Conservation (phyloP, 1,140 invertebrate species). For the Proctacanthus coquilletti region DNA sequence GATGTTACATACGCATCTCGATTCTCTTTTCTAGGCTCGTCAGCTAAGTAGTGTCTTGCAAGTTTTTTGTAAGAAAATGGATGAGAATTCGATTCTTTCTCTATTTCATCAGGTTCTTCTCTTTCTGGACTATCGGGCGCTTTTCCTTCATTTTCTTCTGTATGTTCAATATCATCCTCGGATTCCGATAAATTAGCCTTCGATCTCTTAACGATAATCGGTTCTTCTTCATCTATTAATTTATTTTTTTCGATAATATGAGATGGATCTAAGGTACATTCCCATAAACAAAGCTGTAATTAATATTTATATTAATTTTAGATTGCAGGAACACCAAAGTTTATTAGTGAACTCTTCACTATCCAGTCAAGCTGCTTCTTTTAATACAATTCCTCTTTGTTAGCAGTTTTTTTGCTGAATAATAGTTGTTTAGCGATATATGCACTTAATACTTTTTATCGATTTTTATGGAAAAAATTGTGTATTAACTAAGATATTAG, state of each 20-base stretch:
- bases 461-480: too few species aligned
- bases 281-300: slow-evolving; percentile 65
- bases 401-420: too few species aligned
- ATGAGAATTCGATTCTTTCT: slow-evolving; percentile 26
- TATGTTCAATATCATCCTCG: slow-evolving; percentile 45
- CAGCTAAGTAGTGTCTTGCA: slow-evolving; percentile 52
- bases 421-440: too few species aligned
- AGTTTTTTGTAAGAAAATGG: slow-evolving; percentile 51
- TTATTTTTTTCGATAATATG: slow-evolving; percentile 33
- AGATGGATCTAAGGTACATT: slow-evolving; percentile 46
- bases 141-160: slow-evolving; percentile 32
- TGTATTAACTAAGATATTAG: too few species aligned
- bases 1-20: slow-evolving; percentile 49
- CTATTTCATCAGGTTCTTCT: slow-evolving; percentile 26
- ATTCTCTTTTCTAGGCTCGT: slow-evolving; percentile 46
- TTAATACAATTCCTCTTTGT: too few species aligned
- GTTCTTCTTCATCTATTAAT: slow-evolving; percentile 30
- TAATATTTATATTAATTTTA: too few species aligned
- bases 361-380: too few species aligned
- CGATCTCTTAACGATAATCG: slow-evolving; percentile 16
- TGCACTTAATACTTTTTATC: too few species aligned
- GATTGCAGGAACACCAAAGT: too few species aligned
- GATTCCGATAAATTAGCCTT: slow-evolving; percentile 25
- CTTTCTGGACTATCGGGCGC: slow-evolving; percentile 32
- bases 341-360: too few species aligned